phyloP scores from a whole-genome alignment of 1,140 invertebrate species.

The Venturia canescens region DNA sequence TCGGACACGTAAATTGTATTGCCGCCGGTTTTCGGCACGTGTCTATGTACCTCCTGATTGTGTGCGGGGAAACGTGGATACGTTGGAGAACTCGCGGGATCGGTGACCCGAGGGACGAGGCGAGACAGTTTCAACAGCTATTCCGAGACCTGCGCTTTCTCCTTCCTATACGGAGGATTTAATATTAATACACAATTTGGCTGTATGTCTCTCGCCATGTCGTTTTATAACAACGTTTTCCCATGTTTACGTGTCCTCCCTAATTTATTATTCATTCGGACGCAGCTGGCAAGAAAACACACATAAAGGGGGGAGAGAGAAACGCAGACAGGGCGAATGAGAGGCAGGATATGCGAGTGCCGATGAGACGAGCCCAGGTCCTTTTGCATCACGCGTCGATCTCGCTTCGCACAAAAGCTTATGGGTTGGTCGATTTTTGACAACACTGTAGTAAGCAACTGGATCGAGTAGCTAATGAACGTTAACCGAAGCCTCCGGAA shows the following conservation, averaged over 20 bases:
- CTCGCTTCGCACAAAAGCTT: not conserved
- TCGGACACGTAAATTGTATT: not conserved
- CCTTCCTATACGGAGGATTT: constrained; percentile 51
- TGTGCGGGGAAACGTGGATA: not conserved
- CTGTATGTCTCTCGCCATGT: constrained; percentile 55
- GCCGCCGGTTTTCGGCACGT: not conserved
- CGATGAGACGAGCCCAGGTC: not conserved
- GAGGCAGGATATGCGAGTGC: not conserved
- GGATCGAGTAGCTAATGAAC: no score
- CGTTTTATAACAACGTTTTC: constrained; percentile 9
- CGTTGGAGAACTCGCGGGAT: not conserved
- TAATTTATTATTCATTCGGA: constrained; percentile 61
- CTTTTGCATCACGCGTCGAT: not conserved
- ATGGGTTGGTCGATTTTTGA: not conserved
- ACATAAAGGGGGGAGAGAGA: not conserved
- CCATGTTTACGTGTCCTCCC: constrained; percentile 47
- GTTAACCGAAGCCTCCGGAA: not conserved
- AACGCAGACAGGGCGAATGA: not conserved
- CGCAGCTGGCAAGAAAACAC: constrained; percentile 30
- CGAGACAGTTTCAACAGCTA: constrained; percentile 24
- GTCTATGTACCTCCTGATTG: constrained; percentile 23
- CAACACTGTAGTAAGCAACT: not conserved
- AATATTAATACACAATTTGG: constrained; percentile 67
- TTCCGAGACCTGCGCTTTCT: constrained; percentile 39
- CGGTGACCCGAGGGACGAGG: constrained; percentile 35